phyloP scores from a whole-genome alignment of 2,888 invertebrate genomes.

The Carabus problematicus region DNA sequence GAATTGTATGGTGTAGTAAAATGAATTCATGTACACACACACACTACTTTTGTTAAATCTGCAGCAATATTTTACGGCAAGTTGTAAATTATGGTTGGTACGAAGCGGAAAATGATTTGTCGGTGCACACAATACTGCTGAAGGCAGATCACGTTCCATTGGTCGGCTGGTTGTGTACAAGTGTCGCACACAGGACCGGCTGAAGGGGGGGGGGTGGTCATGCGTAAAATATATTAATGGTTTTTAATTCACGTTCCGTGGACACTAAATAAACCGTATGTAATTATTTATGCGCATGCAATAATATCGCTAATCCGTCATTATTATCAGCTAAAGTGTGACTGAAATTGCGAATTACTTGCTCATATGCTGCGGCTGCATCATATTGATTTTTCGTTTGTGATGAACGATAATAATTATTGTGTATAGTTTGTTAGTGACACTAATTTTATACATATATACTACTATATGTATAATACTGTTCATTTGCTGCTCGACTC shows the following conservation, averaged over 20 bases:
- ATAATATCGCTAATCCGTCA: constrained; percentile 14
- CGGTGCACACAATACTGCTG: constrained; percentile 11
- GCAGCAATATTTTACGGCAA: constrained; percentile 4
- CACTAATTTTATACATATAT: constrained; percentile 3
- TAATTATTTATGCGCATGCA: constrained; percentile 20
- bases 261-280: constrained; percentile 13
- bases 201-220: background rate
- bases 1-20: too few relatives aligned
- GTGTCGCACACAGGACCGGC: constrained; percentile 1
- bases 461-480: background rate
- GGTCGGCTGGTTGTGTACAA: background rate
- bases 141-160: constrained; percentile 14
- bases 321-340: constrained; percentile 17
- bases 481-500: background rate
- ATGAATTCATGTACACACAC: too few relatives aligned
- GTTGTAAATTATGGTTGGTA: constrained; percentile 5
- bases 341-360: constrained; percentile 11
- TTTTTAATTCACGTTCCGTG: constrained; percentile 15
- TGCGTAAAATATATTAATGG: constrained; percentile 3
- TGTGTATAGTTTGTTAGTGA: background rate
- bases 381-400: background rate
- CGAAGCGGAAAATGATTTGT: constrained; percentile 19
- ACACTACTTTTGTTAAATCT: too few relatives aligned
- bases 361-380: background rate
- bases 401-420: background rate